A percentile compares a stretch with the other conserved stretches of the same genome.
Evolutionary conservation across 2,888 invertebrate species (phyloP).

Genomic region (Drosophila testacea): DNA sequence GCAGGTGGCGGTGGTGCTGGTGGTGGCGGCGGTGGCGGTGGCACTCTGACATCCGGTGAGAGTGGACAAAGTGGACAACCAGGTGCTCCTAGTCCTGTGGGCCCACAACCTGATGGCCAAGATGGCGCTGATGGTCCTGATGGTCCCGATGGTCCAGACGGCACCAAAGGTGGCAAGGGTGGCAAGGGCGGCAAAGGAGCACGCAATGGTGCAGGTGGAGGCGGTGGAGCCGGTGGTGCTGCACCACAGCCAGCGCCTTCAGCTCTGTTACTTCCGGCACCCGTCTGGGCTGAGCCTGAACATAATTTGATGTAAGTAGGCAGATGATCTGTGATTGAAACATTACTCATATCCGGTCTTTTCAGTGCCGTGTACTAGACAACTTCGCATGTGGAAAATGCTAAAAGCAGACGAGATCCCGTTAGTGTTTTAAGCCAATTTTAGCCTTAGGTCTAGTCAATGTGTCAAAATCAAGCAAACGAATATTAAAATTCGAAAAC

Average conservation of each 20-base stretch:
- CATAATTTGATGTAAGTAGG: slow-evolving; percentile 57
- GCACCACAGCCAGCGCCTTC: slow-evolving; percentile 54
- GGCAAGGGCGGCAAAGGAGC: slow-evolving; percentile 81
- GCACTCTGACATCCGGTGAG: slow-evolving; percentile 63
- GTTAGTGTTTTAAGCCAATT: slow-evolving; percentile 8
- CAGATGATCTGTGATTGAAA: slow-evolving; percentile 1
- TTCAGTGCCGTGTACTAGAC: slow-evolving; percentile 49
- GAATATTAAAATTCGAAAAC: slow-evolving; percentile 78
- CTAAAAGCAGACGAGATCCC: slow-evolving; percentile 5
- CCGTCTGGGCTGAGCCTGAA: slow-evolving; percentile 65
- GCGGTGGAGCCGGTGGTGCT: slow-evolving; percentile 69
- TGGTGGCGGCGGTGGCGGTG: slow-evolving; percentile 72
- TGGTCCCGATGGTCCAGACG: slow-evolving; percentile 76
- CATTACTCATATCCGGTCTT: slow-evolving; percentile 11
- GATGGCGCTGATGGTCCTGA: slow-evolving; percentile 77
- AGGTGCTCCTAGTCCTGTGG: slow-evolving; percentile 66
- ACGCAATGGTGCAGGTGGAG: slow-evolving; percentile 74
- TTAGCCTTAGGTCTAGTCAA: slow-evolving; percentile 68
- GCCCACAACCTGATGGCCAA: slow-evolving; percentile 69
- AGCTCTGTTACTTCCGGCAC: slow-evolving; percentile 56
- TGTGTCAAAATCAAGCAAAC: slow-evolving; percentile 62
- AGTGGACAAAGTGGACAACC: slow-evolving; percentile 63
- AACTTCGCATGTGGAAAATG: not conserved
- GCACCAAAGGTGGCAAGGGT: slow-evolving; percentile 75
- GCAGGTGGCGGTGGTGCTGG: slow-evolving; percentile 70